Evolutionary conservation across 2,113 vertebrate genomes (phyloP).

Genomic region (Macaca mulatta): DNA sequence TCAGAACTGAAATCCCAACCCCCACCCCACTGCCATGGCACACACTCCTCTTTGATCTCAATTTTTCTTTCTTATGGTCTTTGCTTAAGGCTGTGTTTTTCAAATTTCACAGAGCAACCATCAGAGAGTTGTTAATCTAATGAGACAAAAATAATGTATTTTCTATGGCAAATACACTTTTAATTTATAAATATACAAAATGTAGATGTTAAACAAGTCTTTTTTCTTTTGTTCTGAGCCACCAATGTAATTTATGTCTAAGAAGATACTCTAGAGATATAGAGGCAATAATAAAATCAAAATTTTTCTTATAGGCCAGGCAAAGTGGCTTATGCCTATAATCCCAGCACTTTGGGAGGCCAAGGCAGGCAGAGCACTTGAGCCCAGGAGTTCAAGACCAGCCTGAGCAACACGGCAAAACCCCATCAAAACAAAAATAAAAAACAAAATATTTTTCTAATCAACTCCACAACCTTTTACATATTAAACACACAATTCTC

Average conservation of each 20-base stretch:
- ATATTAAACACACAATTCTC: not conserved
- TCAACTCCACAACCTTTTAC: not conserved
- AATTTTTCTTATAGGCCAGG: not conserved
- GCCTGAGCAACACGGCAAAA: too few species aligned
- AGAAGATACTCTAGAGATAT: not conserved
- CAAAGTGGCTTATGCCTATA: too few species aligned
- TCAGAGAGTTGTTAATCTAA: not conserved
- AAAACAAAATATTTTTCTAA: not conserved
- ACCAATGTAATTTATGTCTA: not conserved
- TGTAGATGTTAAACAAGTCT: not conserved
- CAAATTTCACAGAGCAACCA: not conserved
- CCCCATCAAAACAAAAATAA: too few species aligned
- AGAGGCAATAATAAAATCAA: not conserved
- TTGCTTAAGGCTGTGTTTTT: not conserved
- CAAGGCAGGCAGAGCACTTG: too few species aligned
- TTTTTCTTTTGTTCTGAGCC: not conserved
- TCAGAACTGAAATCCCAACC: not conserved
- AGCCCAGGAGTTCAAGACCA: too few species aligned
- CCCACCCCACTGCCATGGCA: not conserved
- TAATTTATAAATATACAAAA: slow-evolving; percentile 50
- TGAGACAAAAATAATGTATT: not conserved
- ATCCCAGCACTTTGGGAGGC: too few species aligned
- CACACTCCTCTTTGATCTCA: not conserved
- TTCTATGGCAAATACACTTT: slow-evolving; percentile 4
- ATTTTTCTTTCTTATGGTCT: not conserved